A percentile compares a stretch with the other conserved stretches of the same genome.
phyloP scores from a whole-genome alignment of 2,797 vertebrate species.

The Crenuchus spilurus region DNA sequence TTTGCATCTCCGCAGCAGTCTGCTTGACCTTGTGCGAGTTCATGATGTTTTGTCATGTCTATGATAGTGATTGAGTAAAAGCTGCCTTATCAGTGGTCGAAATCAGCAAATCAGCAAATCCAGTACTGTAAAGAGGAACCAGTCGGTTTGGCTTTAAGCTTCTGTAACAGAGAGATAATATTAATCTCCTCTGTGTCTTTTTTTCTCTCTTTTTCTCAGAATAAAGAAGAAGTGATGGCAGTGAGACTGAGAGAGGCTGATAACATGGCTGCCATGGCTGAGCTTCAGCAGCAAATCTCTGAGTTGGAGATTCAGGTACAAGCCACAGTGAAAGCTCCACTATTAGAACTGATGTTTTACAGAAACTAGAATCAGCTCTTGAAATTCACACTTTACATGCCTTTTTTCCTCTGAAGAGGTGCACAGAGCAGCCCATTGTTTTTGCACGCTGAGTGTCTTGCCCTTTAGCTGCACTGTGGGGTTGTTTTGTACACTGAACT shows the following conservation, averaged over 20 bases:
- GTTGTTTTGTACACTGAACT: too few relatives aligned
- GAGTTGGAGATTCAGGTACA: constrained; percentile 97
- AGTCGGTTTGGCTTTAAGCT: constrained; percentile 53
- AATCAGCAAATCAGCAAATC: constrained; percentile 41
- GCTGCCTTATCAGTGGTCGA: constrained; percentile 32
- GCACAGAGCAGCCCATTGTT: too few relatives aligned
- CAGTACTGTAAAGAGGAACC: constrained; percentile 48
- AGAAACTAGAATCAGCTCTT: too few relatives aligned
- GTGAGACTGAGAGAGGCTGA: constrained; percentile 95
- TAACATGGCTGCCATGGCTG: constrained; percentile 96
- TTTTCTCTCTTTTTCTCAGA: constrained; percentile 72
- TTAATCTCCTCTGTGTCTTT: not conserved
- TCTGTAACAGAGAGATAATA: constrained; percentile 36
- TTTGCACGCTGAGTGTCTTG: too few relatives aligned
- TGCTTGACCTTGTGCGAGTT: not conserved
- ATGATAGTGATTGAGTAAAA: constrained; percentile 8
- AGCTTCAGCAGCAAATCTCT: constrained; percentile 94
- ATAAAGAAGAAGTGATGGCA: constrained; percentile 97
- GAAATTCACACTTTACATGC: too few relatives aligned
- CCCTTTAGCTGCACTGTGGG: too few relatives aligned
- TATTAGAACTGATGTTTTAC: not conserved
- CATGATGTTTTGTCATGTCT: constrained; percentile 28
- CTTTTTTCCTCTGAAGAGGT: too few relatives aligned
- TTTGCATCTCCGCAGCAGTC: not conserved
- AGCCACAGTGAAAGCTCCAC: not conserved